These are phyloP conservation scores for Mantis religiosa DNA, from an alignment of 2,888 invertebrate genomes.

Conservation along the genomic window DNA sequence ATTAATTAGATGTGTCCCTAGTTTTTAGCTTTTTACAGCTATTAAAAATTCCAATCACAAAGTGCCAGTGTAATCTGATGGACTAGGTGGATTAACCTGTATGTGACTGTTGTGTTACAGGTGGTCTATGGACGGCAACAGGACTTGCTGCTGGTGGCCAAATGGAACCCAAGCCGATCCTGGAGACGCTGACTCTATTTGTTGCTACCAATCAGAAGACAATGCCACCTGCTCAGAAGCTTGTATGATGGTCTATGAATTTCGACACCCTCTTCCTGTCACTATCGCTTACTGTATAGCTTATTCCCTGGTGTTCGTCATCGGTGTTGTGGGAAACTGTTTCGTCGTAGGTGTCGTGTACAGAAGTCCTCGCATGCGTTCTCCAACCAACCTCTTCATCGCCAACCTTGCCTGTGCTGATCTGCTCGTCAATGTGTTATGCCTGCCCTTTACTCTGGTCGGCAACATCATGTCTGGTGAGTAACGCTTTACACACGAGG, in stretches of 20 bases:
- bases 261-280: constrained; percentile 18
- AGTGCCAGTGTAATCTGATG: too few species aligned
- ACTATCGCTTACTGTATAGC: constrained; percentile 35
- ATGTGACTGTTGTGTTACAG: not conserved
- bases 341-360: constrained; percentile 44
- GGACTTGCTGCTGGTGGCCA: not conserved
- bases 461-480: constrained; percentile 53
- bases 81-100: too few species aligned
- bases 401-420: constrained; percentile 55
- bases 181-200: not conserved
- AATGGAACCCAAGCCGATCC: not conserved
- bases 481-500: constrained; percentile 30
- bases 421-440: constrained; percentile 53
- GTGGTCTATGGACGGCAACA: not conserved
- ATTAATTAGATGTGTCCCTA: too few species aligned
- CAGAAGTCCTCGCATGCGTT: constrained; percentile 44
- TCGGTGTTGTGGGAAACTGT: constrained; percentile 46
- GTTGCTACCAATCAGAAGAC: not conserved
- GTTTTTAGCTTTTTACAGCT: too few species aligned
- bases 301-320: constrained; percentile 30
- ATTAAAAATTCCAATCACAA: too few species aligned
- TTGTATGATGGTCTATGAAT: not conserved
- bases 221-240: not conserved
- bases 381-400: constrained; percentile 53
- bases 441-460: constrained; percentile 54